Evolutionary conservation across 2,797 vertebrate species (phyloP).

Genomic region (Lutjanus argentimaculatus): DNA sequence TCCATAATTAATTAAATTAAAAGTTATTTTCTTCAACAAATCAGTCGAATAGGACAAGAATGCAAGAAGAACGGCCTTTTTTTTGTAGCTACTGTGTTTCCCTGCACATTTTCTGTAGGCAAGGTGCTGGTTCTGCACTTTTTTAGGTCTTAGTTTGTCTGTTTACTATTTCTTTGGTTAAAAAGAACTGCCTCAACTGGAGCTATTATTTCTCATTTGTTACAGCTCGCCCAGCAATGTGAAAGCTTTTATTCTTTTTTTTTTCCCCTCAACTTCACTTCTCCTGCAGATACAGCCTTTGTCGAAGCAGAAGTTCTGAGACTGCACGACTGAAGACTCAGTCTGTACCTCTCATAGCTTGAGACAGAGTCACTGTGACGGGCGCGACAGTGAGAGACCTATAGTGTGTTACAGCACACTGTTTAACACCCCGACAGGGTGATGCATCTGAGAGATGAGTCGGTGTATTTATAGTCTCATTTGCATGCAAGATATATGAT

Average conservation of each 20-base stretch:
- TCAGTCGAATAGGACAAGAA: not conserved
- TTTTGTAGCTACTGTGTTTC: not conserved
- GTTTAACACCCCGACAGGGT: constrained; percentile 35
- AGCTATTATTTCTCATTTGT: not conserved
- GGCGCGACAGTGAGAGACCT: constrained; percentile 13
- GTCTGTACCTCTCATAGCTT: constrained; percentile 11
- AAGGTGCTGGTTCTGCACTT: not conserved
- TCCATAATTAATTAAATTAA: not conserved
- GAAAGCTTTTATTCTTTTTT: not conserved
- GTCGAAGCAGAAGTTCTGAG: not conserved
- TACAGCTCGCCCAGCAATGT: not conserved
- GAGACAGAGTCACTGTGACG: not conserved
- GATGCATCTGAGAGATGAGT: constrained; percentile 61
- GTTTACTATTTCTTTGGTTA: not conserved
- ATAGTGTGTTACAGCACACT: constrained; percentile 18
- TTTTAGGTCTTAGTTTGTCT: not conserved
- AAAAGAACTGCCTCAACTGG: not conserved
- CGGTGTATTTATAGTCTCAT: constrained; percentile 75
- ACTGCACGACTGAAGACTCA: not conserved
- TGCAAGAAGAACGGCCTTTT: not conserved
- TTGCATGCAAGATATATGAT: constrained; percentile 74
- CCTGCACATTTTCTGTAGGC: not conserved
- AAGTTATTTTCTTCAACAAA: not conserved
- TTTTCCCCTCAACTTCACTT: not conserved
- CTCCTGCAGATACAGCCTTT: not conserved